A percentile compares a stretch with the other conserved stretches of the same genome.
phyloP scores from a whole-genome alignment of 2,113 vertebrate species.

The Sterna hirundo region DNA sequence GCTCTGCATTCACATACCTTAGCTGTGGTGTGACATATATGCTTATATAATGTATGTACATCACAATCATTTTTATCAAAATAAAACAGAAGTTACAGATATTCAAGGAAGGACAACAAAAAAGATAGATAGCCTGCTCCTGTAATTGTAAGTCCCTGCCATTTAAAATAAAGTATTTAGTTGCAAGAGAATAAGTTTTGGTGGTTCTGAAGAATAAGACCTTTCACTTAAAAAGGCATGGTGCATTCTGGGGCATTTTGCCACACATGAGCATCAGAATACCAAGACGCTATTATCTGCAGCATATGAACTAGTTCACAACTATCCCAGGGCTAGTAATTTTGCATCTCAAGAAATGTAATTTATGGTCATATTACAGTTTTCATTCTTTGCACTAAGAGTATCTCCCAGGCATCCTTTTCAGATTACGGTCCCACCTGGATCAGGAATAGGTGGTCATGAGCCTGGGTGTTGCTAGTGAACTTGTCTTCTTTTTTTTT shows the following conservation, averaged over 20 bases:
- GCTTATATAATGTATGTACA: background rate
- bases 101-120: background rate
- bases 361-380: background rate
- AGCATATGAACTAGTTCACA: slow-evolving; percentile 38
- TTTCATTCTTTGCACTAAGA: background rate
- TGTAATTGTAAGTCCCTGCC: background rate
- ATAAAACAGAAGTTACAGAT: background rate
- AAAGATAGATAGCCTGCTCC: background rate
- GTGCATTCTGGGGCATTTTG: slow-evolving; percentile 17
- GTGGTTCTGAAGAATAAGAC: background rate
- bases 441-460: background rate
- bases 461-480: background rate
- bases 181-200: background rate
- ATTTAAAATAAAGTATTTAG: slow-evolving; percentile 15
- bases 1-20: background rate
- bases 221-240: background rate
- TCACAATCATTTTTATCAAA: background rate
- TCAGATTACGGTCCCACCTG: background rate
- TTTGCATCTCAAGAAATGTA: background rate
- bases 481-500: background rate
- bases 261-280: background rate
- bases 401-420: background rate
- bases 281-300: background rate
- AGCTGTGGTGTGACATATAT: background rate
- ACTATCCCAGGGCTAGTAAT: background rate